Percentiles rank a stretch among this genome's conserved stretches.
phyloP scores from a whole-genome alignment of 2,797 vertebrate genomes.

The Brotula barbata region DNA sequence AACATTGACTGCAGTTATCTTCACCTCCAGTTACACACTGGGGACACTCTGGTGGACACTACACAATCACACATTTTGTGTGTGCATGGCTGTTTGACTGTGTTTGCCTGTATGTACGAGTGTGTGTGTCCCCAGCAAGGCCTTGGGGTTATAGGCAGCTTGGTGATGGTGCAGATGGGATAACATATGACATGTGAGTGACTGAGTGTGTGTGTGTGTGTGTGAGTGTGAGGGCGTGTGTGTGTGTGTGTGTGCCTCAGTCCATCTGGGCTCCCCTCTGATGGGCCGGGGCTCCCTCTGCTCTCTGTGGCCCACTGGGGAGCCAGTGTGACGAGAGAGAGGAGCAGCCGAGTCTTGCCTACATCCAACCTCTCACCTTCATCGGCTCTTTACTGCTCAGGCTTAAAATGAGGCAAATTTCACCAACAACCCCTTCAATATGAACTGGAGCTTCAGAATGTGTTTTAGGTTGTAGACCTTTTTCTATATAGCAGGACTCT shows the following conservation, averaged over 20 bases:
- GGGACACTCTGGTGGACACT: conserved; percentile 46
- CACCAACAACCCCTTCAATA: no score
- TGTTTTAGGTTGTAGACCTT: no score
- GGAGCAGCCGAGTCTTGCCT: conserved; percentile 24
- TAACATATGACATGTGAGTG: conserved; percentile 86
- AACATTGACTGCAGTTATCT: conserved; percentile 45
- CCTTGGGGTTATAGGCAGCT: conserved; percentile 81
- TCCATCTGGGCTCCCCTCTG: conserved; percentile 85
- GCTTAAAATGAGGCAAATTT: not conserved
- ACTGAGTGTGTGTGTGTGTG: conserved; percentile 53
- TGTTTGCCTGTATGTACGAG: conserved; percentile 23
- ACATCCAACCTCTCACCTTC: conserved; percentile 50
- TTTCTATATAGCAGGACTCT: no score
- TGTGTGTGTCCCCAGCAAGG: conserved; percentile 49
- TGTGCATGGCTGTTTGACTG: conserved; percentile 43
- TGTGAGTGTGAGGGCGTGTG: conserved; percentile 39
- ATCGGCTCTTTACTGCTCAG: not conserved
- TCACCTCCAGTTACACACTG: conserved; percentile 57
- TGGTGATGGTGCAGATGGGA: conserved; percentile 85
- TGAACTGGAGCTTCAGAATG: no score
- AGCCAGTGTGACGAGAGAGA: conserved; percentile 42
- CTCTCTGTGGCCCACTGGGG: conserved; percentile 67
- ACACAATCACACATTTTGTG: conserved; percentile 29
- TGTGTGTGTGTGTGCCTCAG: conserved; percentile 52
- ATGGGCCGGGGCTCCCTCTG: conserved; percentile 81